phyloP scores from a whole-genome alignment of 2,113 vertebrate species.

The Theristicus caerulescens region DNA sequence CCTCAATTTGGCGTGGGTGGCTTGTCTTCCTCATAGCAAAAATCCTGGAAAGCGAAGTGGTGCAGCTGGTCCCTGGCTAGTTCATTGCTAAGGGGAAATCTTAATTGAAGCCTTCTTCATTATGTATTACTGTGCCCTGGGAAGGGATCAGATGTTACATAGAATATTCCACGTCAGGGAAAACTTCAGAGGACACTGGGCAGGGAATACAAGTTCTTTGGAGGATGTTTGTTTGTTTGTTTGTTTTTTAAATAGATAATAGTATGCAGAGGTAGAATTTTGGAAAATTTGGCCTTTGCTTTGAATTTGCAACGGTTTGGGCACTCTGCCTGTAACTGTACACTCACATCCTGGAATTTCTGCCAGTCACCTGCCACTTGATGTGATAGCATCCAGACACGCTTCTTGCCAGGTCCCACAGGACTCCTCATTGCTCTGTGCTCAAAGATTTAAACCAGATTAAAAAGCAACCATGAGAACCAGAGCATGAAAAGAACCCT shows the following conservation, averaged over 20 bases:
- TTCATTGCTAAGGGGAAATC: background rate
- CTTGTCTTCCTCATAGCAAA: background rate
- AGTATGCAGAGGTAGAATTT: background rate
- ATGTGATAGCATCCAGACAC: background rate
- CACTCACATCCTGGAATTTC: background rate
- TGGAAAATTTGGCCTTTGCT: background rate
- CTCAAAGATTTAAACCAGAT: background rate
- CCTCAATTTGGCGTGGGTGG: background rate
- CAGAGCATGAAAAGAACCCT: background rate
- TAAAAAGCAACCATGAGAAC: background rate
- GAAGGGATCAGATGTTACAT: background rate
- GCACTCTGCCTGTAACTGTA: background rate
- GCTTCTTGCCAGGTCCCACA: background rate
- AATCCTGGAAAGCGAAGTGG: background rate
- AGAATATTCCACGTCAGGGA: background rate
- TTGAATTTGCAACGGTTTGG: background rate
- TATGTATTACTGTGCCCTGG: background rate
- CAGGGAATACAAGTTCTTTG: background rate
- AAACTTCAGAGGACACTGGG: background rate
- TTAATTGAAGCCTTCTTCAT: background rate
- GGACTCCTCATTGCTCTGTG: background rate
- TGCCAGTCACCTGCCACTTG: background rate
- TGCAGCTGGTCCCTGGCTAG: background rate
- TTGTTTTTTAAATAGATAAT: background rate
- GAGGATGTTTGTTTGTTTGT: background rate